Conservation (phyloP, 1,140 invertebrate genomes). For the Drosophila erecta region DNA sequence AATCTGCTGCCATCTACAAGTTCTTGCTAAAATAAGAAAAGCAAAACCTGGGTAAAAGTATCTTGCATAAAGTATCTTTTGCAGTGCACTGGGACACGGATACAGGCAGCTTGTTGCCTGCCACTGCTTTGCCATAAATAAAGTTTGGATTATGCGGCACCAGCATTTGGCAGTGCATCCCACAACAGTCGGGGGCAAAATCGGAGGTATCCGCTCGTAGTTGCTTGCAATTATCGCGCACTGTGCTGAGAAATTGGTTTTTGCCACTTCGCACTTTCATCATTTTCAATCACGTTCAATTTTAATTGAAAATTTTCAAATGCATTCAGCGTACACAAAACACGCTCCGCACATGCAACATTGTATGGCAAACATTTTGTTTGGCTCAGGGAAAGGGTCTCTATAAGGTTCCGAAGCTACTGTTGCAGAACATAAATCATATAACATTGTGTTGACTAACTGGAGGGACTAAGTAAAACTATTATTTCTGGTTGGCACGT, state of each 20-base stretch:
- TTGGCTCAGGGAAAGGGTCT: neutral
- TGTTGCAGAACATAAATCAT: constrained; percentile 33
- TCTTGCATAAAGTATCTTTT: neutral
- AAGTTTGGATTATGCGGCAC: constrained; percentile 73
- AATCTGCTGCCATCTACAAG: too few relatives aligned
- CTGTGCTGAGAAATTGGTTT: constrained; percentile 82
- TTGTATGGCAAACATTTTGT: constrained; percentile 17
- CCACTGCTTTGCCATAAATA: constrained; percentile 76
- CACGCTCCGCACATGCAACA: constrained; percentile 31
- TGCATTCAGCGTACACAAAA: constrained; percentile 38
- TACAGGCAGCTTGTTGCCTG: constrained; percentile 50
- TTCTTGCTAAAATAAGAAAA: too few relatives aligned
- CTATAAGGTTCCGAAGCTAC: constrained; percentile 4
- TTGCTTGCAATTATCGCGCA: constrained; percentile 75
- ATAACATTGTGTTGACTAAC: constrained; percentile 25
- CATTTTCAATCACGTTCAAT: constrained; percentile 83
- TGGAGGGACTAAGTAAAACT: neutral
- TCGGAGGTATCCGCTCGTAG: constrained; percentile 19
- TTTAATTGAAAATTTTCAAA: constrained; percentile 80
- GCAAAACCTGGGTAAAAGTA: too few relatives aligned
- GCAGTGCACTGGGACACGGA: constrained; percentile 10
- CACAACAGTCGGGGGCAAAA: constrained; percentile 58
- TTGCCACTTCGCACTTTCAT: constrained; percentile 82
- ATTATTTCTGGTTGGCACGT: constrained; percentile 12
- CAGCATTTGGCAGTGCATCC: constrained; percentile 80